Conservation (phyloP, 2,888 invertebrate genomes). For the Leptopilina drosophilae region DNA sequence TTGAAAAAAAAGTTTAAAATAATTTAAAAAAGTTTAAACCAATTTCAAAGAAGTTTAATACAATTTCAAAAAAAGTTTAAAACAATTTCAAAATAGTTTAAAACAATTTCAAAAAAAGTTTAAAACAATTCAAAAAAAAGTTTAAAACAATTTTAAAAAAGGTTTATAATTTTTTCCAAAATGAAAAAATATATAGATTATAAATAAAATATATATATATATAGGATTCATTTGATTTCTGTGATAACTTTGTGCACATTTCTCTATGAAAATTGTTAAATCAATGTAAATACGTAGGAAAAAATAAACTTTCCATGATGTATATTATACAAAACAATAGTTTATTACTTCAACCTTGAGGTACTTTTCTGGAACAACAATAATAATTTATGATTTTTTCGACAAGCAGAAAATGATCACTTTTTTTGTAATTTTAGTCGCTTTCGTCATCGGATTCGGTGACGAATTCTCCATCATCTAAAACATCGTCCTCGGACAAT, state of each 20-base stretch:
- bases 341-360: not conserved
- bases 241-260: slow-evolving; percentile 10
- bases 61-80: too few species aligned
- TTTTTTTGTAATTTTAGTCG: slow-evolving; percentile 46
- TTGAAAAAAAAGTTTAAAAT: too few species aligned
- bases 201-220: not conserved
- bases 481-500: slow-evolving; percentile 59
- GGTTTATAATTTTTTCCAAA: too few species aligned
- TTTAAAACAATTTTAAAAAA: too few species aligned
- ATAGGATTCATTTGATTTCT: not conserved
- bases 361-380: not conserved
- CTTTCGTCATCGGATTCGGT: slow-evolving; percentile 55
- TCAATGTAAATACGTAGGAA: not conserved
- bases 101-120: too few species aligned
- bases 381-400: slow-evolving; percentile 6
- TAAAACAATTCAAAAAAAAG: too few species aligned
- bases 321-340: not conserved
- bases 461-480: slow-evolving; percentile 58
- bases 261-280: slow-evolving; percentile 6
- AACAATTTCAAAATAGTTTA: too few species aligned
- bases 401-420: not conserved
- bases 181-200: not conserved
- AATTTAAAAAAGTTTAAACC: too few species aligned
- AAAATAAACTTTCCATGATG: not conserved
- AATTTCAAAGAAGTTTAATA: too few species aligned